phyloP scores from a whole-genome alignment of 2,113 vertebrate species.

The Myrmecobius fasciatus region DNA sequence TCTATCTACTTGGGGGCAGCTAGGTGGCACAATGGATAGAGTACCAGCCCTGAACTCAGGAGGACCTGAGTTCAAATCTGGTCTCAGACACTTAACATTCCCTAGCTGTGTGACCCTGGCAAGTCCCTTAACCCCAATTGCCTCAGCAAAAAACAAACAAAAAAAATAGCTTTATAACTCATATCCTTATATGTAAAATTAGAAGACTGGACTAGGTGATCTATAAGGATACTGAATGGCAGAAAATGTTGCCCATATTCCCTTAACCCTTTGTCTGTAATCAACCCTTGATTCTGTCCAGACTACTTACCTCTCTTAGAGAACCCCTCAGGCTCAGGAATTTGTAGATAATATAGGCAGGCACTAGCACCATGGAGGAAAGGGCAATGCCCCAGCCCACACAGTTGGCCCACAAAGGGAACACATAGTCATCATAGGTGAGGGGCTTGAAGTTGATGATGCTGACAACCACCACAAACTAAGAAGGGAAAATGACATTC shows the following conservation, averaged over 20 bases:
- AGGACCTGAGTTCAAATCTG: too few relatives aligned
- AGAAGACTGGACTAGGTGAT: background rate
- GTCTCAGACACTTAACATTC: too few relatives aligned
- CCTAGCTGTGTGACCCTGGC: too few relatives aligned
- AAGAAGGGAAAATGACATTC: constrained; percentile 36
- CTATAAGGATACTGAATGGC: background rate
- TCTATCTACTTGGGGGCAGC: too few relatives aligned
- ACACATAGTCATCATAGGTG: constrained; percentile 94
- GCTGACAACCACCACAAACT: constrained; percentile 98
- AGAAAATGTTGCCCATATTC: background rate
- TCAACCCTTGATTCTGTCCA: rapidly evolving
- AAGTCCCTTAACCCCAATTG: too few relatives aligned
- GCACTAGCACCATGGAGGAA: constrained; percentile 96
- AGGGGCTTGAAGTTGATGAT: constrained; percentile 91
- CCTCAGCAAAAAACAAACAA: too few relatives aligned
- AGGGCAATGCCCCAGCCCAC: constrained; percentile 94
- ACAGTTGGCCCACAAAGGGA: constrained; percentile 92
- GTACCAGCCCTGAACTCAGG: too few relatives aligned
- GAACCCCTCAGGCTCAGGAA: constrained; percentile 90
- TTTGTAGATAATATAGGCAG: constrained; percentile 93
- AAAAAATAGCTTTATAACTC: too few relatives aligned
- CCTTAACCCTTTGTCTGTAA: background rate
- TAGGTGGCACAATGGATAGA: too few relatives aligned
- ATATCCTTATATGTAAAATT: background rate
- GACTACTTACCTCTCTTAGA: constrained; percentile 91